These are phyloP conservation scores for Python bivittatus DNA, from an alignment of 2,113 vertebrate species.

Conservation along the genomic window DNA sequence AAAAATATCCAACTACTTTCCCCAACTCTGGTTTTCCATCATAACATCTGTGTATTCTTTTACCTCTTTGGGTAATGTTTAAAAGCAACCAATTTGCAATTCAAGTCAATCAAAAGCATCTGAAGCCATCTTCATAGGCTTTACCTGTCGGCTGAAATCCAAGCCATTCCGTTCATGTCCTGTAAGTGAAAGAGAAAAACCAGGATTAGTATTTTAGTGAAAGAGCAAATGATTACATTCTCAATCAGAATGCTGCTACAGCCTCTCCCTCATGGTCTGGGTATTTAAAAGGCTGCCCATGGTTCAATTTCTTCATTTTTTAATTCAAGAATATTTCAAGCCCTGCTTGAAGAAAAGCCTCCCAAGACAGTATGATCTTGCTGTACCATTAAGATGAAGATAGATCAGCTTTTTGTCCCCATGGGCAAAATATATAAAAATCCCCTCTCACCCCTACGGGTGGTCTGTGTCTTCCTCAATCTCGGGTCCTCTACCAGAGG, in stretches of 20 bases:
- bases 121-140: constrained; percentile 23
- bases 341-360: background rate
- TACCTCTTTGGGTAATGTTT: background rate
- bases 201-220: background rate
- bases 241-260: background rate
- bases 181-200: constrained; percentile 51
- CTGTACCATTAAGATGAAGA: background rate
- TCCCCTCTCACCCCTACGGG: too few relatives aligned
- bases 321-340: background rate
- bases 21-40: background rate
- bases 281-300: background rate
- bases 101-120: background rate
- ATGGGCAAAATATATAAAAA: too few relatives aligned
- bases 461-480: too few relatives aligned
- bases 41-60: background rate
- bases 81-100: background rate
- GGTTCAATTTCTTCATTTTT: background rate
- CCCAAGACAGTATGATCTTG: background rate
- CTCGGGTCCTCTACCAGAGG: too few relatives aligned
- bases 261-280: background rate
- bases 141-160: constrained; percentile 91
- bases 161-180: constrained; percentile 86
- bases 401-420: background rate
- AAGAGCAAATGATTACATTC: background rate
- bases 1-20: background rate